phyloP scores from a whole-genome alignment of 37 sponge, comb jelly and placozoan genomes.

The Diacarnus erythraeanus region DNA sequence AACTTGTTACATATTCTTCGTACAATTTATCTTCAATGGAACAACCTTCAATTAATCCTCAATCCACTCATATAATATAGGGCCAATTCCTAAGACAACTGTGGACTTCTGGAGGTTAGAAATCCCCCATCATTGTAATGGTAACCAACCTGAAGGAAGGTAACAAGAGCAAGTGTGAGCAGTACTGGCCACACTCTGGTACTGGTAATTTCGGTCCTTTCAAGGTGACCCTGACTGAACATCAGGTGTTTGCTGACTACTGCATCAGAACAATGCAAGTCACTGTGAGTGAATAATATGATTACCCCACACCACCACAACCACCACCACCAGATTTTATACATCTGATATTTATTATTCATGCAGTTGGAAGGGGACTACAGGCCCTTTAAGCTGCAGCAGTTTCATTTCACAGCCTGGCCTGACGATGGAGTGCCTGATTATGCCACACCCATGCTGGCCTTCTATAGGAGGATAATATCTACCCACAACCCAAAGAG shows the following conservation, averaged over 20 bases:
- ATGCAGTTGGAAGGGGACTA: slow-evolving; percentile 1
- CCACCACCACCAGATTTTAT: neutral
- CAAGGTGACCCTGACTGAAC: slow-evolving; percentile 42
- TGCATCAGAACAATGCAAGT: slow-evolving; percentile 50
- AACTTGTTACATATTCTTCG: too few relatives aligned
- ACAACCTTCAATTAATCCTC: too few relatives aligned
- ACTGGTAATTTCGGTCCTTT: slow-evolving; percentile 50
- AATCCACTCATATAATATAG: slow-evolving; percentile 23
- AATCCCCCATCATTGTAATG: slow-evolving; percentile 66
- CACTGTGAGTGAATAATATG: slow-evolving; percentile 4
- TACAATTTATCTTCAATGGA: too few relatives aligned
- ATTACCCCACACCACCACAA: neutral
- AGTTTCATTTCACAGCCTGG: slow-evolving; percentile 78
- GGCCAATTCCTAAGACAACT: slow-evolving; percentile 55
- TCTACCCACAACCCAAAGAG: neutral
- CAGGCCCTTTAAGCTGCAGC: slow-evolving; percentile 24
- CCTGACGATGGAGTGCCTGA: slow-evolving; percentile 76
- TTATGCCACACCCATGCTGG: slow-evolving; percentile 63
- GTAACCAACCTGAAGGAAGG: slow-evolving; percentile 72
- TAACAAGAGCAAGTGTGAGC: slow-evolving; percentile 67
- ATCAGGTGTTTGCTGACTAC: slow-evolving; percentile 49
- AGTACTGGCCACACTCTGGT: slow-evolving; percentile 76
- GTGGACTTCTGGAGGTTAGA: slow-evolving; percentile 77
- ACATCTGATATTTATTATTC: neutral
- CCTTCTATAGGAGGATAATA: slow-evolving; percentile 38